Evolutionary conservation across 2,888 invertebrate species (phyloP).

Genomic region (Ornithoptera priamus): DNA sequence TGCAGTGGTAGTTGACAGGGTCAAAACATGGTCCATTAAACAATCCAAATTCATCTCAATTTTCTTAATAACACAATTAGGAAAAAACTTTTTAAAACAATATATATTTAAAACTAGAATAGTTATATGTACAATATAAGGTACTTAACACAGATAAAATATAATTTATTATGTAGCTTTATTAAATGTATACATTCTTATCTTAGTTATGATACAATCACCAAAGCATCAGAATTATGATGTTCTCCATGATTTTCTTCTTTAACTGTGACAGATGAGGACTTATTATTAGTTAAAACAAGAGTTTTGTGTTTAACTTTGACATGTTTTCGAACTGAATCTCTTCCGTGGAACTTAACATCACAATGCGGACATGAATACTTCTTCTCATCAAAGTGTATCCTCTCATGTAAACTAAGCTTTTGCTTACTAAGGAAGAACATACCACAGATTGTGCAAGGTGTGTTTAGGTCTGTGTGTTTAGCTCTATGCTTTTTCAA

Average conservation of each 20-base stretch:
- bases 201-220: slow-evolving; percentile 11
- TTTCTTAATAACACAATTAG: no score
- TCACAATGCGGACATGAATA: slow-evolving; percentile 54
- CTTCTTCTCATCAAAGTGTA: slow-evolving; percentile 55
- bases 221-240: slow-evolving; percentile 8
- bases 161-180: neutral
- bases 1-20: no score
- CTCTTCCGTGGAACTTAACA: slow-evolving; percentile 46
- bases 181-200: neutral
- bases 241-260: slow-evolving; percentile 14
- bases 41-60: no score
- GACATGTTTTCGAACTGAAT: slow-evolving; percentile 44
- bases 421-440: slow-evolving; percentile 52
- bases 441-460: slow-evolving; percentile 57
- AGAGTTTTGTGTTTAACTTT: slow-evolving; percentile 34
- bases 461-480: slow-evolving; percentile 50
- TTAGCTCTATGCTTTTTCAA: slow-evolving; percentile 50
- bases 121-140: no score
- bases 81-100: no score
- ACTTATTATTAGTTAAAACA: neutral
- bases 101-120: no score
- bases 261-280: neutral
- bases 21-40: no score
- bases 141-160: no score
- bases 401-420: slow-evolving; percentile 49